phyloP scores from a whole-genome alignment of 2,113 vertebrate species.

The Leucosticte australis region DNA sequence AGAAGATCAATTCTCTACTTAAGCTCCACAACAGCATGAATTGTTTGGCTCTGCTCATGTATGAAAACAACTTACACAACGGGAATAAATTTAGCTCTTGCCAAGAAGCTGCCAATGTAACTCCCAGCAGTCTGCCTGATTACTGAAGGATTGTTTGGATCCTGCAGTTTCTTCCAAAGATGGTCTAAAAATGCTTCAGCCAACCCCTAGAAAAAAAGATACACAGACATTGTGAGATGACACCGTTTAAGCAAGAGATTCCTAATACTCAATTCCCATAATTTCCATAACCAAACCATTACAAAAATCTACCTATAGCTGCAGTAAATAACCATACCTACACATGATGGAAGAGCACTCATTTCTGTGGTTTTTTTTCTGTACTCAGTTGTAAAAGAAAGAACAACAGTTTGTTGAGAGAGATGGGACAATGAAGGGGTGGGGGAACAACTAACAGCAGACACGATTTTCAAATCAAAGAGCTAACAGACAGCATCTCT shows the following conservation, averaged over 20 bases:
- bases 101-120: constrained; percentile 94
- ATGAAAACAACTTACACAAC: constrained; percentile 81
- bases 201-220: constrained; percentile 77
- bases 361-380: background rate
- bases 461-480: background rate
- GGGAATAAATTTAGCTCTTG: constrained; percentile 92
- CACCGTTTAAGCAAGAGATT: background rate
- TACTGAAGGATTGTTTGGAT: constrained; percentile 85
- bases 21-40: background rate
- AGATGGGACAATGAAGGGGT: background rate
- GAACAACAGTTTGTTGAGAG: background rate
- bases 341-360: background rate
- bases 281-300: background rate
- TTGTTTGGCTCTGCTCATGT: background rate
- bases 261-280: background rate
- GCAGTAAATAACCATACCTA: background rate
- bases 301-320: background rate
- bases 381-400: background rate
- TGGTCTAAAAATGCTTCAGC: constrained; percentile 95
- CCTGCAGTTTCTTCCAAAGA: constrained; percentile 91
- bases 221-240: background rate
- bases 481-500: background rate
- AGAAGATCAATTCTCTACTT: background rate
- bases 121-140: constrained; percentile 89
- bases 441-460: background rate